phyloP scores from a whole-genome alignment of 2,888 invertebrate genomes.

The Exocentrus adspersus region DNA sequence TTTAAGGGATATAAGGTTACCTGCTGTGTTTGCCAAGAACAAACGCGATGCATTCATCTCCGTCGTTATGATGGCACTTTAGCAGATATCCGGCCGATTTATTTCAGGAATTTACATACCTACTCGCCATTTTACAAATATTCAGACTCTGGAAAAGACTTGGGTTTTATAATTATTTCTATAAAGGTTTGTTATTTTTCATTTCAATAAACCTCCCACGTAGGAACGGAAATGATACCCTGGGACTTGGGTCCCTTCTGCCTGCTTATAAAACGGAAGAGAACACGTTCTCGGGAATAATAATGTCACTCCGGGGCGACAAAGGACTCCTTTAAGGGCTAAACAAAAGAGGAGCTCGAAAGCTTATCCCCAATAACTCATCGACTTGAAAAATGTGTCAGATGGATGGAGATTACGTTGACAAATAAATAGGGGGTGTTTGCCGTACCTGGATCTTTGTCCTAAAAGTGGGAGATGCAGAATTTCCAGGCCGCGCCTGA shows the following conservation, averaged over 20 bases:
- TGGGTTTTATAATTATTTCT: no score
- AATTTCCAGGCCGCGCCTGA: background rate
- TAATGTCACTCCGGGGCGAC: slow-evolving; percentile 5
- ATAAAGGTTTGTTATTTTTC: no score
- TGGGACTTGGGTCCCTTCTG: no score
- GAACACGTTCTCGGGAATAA: slow-evolving; percentile 1
- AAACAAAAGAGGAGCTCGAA: slow-evolving; percentile 8
- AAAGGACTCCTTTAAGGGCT: slow-evolving; percentile 4
- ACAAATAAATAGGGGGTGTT: slow-evolving; percentile 5
- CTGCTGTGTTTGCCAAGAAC: background rate
- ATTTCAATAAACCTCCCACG: no score
- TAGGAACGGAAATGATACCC: no score
- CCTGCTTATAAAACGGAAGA: slow-evolving; percentile 4
- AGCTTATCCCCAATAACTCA: slow-evolving; percentile 5
- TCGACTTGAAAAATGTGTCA: slow-evolving; percentile 10
- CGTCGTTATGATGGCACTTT: no score
- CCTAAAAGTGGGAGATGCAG: background rate
- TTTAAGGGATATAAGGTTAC: background rate
- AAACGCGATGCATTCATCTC: no score
- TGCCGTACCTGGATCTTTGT: background rate
- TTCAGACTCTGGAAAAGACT: no score
- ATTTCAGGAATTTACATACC: no score
- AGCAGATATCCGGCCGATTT: no score
- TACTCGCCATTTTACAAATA: no score
- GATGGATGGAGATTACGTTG: slow-evolving; percentile 12